Conservation (phyloP, 2,888 invertebrate genomes). For the Hirtodrosophila trivittata region DNA sequence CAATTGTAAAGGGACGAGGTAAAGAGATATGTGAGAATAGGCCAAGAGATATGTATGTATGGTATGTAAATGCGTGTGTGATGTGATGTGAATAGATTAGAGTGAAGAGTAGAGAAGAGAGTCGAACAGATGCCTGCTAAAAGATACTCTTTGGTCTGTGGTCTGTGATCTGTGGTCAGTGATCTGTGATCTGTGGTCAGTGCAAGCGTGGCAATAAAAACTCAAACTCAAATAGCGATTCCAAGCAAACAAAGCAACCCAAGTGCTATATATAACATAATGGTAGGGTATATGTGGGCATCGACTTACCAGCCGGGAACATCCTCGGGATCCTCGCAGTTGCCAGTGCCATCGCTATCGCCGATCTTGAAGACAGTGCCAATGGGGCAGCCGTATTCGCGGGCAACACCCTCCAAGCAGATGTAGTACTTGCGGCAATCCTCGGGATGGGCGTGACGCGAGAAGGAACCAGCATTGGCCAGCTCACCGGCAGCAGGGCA, state of each 20-base stretch:
- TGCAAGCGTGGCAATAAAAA: conserved; percentile 53
- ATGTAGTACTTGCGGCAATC: conserved; percentile 98
- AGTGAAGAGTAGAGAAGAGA: conserved; percentile 18
- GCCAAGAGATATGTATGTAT: conserved; percentile 80
- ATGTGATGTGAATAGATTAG: conserved; percentile 34
- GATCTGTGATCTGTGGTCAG: conserved; percentile 5
- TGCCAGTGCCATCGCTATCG: conserved; percentile 94
- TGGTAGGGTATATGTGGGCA: neutral
- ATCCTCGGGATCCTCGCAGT: conserved; percentile 97
- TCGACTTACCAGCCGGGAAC: conserved; percentile 96
- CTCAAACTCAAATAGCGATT: conserved; percentile 35
- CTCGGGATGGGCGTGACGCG: conserved; percentile 96
- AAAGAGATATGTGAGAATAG: conserved; percentile 73
- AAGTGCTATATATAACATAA: conserved; percentile 32
- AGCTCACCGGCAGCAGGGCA: conserved; percentile 93
- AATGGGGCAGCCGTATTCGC: conserved; percentile 97
- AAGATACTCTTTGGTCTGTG: too few relatives aligned
- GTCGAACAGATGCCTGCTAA: too few relatives aligned
- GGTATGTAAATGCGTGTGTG: conserved; percentile 40
- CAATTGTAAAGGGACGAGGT: conserved; percentile 84
- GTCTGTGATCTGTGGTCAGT: neutral
- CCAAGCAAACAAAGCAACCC: conserved; percentile 57
- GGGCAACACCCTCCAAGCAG: conserved; percentile 94
- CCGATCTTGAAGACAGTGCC: conserved; percentile 98
- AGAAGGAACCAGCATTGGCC: conserved; percentile 94